Percentiles rank a stretch among this genome's conserved stretches.
Evolutionary conservation across 2,113 vertebrate genomes (phyloP).

Genomic region (Hymenochirus boettgeri): DNA sequence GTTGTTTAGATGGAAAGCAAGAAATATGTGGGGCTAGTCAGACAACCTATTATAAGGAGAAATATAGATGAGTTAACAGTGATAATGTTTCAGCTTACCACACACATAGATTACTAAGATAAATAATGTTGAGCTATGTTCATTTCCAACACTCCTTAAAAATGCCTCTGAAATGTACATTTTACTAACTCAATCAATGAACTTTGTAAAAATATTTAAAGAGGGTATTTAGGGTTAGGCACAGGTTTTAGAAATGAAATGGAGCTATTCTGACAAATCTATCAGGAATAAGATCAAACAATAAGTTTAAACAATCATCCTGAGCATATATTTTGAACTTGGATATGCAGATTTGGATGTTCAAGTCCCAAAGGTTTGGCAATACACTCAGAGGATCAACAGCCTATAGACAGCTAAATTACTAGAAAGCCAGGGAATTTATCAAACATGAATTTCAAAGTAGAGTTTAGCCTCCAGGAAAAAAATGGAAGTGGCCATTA

Average conservation of each 20-base stretch:
- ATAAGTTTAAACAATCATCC: conserved; percentile 87
- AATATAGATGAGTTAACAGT: conserved; percentile 29
- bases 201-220: conserved; percentile 75
- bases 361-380: conserved; percentile 71
- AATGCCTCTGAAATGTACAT: conserved; percentile 50
- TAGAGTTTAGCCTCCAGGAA: conserved; percentile 75
- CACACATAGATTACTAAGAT: conserved; percentile 44
- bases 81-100: conserved; percentile 25
- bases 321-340: conserved; percentile 92
- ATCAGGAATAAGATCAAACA: conserved; percentile 87
- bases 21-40: conserved; percentile 4
- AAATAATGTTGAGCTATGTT: conserved; percentile 56
- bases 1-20: not conserved
- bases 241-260: conserved; percentile 74
- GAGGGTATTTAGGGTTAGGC: conserved; percentile 75
- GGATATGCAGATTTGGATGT: conserved; percentile 79
- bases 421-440: conserved; percentile 81
- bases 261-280: conserved; percentile 80
- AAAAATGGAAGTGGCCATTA: conserved; percentile 73
- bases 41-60: conserved; percentile 18
- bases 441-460: conserved; percentile 86
- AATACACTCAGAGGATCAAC: conserved; percentile 78
- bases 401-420: conserved; percentile 82
- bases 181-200: conserved; percentile 65
- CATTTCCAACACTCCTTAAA: conserved; percentile 48